A percentile compares a stretch with the other conserved stretches of the same genome.
These are phyloP conservation scores for Monochamus saltuarius DNA, from an alignment of 1,140 invertebrate species.

Conservation along the genomic window DNA sequence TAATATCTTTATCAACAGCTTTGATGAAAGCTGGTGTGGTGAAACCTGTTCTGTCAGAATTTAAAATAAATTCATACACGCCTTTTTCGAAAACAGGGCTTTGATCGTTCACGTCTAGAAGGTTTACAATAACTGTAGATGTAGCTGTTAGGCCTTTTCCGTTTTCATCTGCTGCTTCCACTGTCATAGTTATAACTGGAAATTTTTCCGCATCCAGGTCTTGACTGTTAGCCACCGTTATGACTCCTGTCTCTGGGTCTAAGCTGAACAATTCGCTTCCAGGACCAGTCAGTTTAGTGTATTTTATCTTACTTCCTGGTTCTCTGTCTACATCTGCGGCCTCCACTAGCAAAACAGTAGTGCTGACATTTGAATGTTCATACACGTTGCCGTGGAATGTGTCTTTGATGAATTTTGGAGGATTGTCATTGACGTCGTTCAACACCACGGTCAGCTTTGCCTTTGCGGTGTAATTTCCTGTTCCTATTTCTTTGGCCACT, in stretches of 20 bases:
- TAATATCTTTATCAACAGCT: slow-evolving; percentile 80
- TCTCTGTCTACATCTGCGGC: slow-evolving; percentile 77
- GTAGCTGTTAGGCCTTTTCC: slow-evolving; percentile 74
- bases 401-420: slow-evolving; percentile 74
- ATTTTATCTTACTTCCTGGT: slow-evolving; percentile 69
- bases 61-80: slow-evolving; percentile 79
- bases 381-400: slow-evolving; percentile 61
- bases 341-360: slow-evolving; percentile 70
- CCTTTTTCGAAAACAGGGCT: slow-evolving; percentile 77
- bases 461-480: slow-evolving; percentile 69
- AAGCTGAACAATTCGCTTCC: slow-evolving; percentile 59
- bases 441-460: slow-evolving; percentile 78
- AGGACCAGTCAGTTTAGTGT: slow-evolving; percentile 58
- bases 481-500: slow-evolving; percentile 75
- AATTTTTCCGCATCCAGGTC: slow-evolving; percentile 61
- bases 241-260: slow-evolving; percentile 74
- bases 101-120: slow-evolving; percentile 87
- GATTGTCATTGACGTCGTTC: slow-evolving; percentile 88
- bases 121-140: slow-evolving; percentile 70
- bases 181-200: slow-evolving; percentile 71
- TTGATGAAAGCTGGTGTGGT: slow-evolving; percentile 70
- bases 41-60: slow-evolving; percentile 70
- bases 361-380: slow-evolving; percentile 44
- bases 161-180: slow-evolving; percentile 84
- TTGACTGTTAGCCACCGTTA: slow-evolving; percentile 66